A percentile compares a stretch with the other conserved stretches of the same genome.
phyloP scores from a whole-genome alignment of 37 sponge, comb jelly and placozoan genomes.

The Lycopodina hypogea region DNA sequence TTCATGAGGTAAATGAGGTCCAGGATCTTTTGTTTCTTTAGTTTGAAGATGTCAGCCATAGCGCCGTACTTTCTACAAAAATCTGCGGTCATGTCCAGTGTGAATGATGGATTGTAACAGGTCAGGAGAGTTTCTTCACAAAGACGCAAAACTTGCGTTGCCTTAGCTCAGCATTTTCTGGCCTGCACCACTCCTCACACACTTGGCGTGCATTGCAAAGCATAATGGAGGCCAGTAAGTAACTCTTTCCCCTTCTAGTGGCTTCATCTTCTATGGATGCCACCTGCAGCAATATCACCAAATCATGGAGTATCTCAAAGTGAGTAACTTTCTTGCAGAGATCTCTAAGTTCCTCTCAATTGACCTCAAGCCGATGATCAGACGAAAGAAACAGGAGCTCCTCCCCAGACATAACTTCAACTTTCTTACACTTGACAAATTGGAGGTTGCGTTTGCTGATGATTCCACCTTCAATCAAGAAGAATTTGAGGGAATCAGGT shows the following conservation, averaged over 20 bases:
- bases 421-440: conserved; percentile 30
- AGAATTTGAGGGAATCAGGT: conserved; percentile 32
- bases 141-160: conserved; percentile 41
- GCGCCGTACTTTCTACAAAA: conserved; percentile 65
- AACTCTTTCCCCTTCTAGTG: conserved; percentile 14
- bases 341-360: conserved; percentile 21
- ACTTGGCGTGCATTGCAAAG: conserved; percentile 49
- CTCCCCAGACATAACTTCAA: conserved; percentile 18
- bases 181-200: conserved; percentile 69
- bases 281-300: conserved; percentile 66
- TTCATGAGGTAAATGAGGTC: conserved; percentile 50
- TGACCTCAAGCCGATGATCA: conserved; percentile 20
- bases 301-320: conserved; percentile 56
- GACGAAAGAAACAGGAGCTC: conserved; percentile 7
- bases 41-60: conserved; percentile 40
- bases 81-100: conserved; percentile 21
- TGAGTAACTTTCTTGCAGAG: conserved; percentile 49
- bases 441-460: conserved; percentile 25
- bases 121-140: conserved; percentile 39
- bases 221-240: conserved; percentile 50
- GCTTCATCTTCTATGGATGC: conserved; percentile 49
- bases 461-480: conserved; percentile 32
- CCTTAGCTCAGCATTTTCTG: conserved; percentile 48
- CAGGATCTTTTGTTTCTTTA: conserved; percentile 28
- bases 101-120: conserved; percentile 25